Evolutionary conservation across 2,797 vertebrate species (phyloP), one percentile per base, ranked within the genome.

Genomic region (Gymnoscopelus braueri): DNA sequence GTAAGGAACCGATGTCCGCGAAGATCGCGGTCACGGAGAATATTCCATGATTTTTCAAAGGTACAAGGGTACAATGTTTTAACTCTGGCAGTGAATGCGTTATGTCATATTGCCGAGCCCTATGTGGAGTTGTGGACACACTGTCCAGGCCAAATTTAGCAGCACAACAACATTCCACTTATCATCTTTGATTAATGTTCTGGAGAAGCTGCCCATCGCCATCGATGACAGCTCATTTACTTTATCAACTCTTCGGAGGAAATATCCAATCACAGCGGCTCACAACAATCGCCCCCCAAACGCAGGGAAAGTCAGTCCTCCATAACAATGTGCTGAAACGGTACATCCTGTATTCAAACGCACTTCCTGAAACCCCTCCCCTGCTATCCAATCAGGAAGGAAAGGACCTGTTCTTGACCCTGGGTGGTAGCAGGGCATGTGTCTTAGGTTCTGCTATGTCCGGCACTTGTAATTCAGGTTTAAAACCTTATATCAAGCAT

Each of bases 301-400:
- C 49, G 57, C 29, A 54, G 5, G 19, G 54, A 77, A 65, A 71
- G 64, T 35, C 3, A 9, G 71, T 79, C 60, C 67, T 69, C 24
- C 62, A 84, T 74, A 84, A 88, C 86, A 88, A 82, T 85, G 85
- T 72, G 77, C 69, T 81, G 72, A 88, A 80, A 88, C 73, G 26
- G 67, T 60, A 70, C 74, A 80, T 89, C 88, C 88, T 86, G 84
- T 73, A 86, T 84, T 83, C 50, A 49, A 73, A 65, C 5, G 1
- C 49, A 63, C 77, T 85, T 88, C 83, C 85, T 81, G 75, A 78
- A 66, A 69, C 55, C 71, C 80, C 85, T 78, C 70, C 81, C 80
- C 66, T 69, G 65, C 88, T 85, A 79, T 82, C 87, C 85, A 88
- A 76, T 85, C 80, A 82, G 87, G 85, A 89, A 88, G 84, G 84